phyloP scores from a whole-genome alignment of 2,888 invertebrate species.

The Amphipyra berbera region DNA sequence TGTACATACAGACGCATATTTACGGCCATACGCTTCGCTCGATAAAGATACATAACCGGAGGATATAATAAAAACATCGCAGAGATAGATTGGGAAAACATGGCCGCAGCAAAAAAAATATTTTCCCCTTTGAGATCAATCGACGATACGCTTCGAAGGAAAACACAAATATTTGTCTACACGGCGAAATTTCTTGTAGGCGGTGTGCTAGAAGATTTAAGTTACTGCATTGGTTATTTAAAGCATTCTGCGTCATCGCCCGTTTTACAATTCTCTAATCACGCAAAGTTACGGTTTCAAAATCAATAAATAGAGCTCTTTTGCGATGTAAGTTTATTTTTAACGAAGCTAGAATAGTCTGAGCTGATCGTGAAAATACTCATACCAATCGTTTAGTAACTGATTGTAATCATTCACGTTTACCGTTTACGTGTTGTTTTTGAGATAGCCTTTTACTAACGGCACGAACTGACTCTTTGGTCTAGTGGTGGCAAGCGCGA shows the following conservation, averaged over 20 bases:
- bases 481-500: too few relatives aligned
- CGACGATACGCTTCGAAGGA: conserved; percentile 58
- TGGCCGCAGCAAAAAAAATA: conserved; percentile 65
- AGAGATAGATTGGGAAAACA: conserved; percentile 56
- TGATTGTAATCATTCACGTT: background rate
- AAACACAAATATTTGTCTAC: conserved; percentile 73
- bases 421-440: conserved; percentile 16
- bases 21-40: conserved; percentile 12
- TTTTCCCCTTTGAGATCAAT: conserved; percentile 67
- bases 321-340: conserved; percentile 39
- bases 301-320: conserved; percentile 30
- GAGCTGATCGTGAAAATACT: background rate
- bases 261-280: conserved; percentile 18
- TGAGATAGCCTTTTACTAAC: background rate
- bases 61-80: conserved; percentile 50
- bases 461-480: too few relatives aligned
- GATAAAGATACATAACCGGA: conserved; percentile 44
- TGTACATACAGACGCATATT: background rate
- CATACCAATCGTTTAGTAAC: background rate
- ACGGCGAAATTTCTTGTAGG: conserved; percentile 17
- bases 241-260: background rate
- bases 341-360: conserved; percentile 11
- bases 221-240: conserved; percentile 26
- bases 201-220: conserved; percentile 16
- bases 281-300: conserved; percentile 17